Conservation (phyloP, 2,113 vertebrate species). For the Prionailurus bengalensis region DNA sequence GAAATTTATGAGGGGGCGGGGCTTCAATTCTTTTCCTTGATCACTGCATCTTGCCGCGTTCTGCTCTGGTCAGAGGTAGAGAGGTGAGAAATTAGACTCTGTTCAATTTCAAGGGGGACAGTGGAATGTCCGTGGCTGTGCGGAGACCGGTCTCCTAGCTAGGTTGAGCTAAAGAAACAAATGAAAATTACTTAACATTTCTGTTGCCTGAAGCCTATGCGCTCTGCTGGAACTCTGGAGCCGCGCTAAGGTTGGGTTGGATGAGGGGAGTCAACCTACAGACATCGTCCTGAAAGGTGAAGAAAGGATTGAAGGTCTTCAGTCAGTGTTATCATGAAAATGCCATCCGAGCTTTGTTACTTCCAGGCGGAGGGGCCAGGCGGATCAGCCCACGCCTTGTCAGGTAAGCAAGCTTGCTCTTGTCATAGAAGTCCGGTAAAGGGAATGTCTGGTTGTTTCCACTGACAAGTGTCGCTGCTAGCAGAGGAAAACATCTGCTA, state of each 20-base stretch:
- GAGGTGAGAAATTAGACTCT: background rate
- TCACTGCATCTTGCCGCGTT: background rate
- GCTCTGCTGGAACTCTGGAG: background rate
- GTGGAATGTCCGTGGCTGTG: background rate
- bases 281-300: background rate
- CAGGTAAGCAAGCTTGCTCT: background rate
- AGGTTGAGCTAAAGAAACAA: background rate
- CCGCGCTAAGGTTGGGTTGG: background rate
- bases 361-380: background rate
- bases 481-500: background rate
- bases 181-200: slow-evolving; percentile 13
- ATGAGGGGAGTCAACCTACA: background rate
- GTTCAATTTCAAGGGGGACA: background rate
- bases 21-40: background rate
- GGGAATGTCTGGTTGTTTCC: background rate
- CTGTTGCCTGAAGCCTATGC: background rate
- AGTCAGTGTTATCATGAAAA: background rate
- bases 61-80: background rate
- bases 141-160: background rate
- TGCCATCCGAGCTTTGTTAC: background rate
- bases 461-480: background rate
- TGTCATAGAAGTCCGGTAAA: background rate
- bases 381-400: background rate
- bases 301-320: background rate
- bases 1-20: background rate